Base-by-base conservation (phyloP, 2,797 vertebrate species). In the Malacoraja senta region DNA sequence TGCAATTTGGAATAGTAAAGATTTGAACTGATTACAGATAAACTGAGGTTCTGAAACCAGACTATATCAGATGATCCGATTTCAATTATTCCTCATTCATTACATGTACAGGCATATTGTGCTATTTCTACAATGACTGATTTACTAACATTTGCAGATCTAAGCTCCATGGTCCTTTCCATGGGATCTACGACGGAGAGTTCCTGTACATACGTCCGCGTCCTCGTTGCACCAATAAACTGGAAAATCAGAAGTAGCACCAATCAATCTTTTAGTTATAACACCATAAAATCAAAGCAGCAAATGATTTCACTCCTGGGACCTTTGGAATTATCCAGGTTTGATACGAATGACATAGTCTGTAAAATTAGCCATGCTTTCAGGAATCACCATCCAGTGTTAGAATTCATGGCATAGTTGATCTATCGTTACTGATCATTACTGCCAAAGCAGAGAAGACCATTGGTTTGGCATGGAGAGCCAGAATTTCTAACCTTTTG, bases 171-270 rank as follows among this genome's bases (percentile, higher is more conserved):
- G 1, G 95, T 97, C 93, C 97, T 98, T 94, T 97, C 94, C 94
- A 95, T 94, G 0, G 99, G 98, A 94, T 99, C 98, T 93, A 99
- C 98, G 44, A 99, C 94, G 0, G 99, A 99, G 93, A 98, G 98
- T 93, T 99, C 99, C 93, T 99, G 97, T 94, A 99, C 95, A 0
- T 99, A 99, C 0, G 98, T 99, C 95, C 96, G 98, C 7, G 98
- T 97, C 94, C 98, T 97, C 44, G 97, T 93, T 0, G 96, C 97
- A 61, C 99, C 99, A 1, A 99, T 99, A 91, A 99, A 96, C 99
- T 99, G 95, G 74, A 81, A 91, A 93, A 95, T 13, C 7, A 91
- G 74, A 72, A 44, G 19, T 63, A 68, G 61, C 1, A 53, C n/a
- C 76, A 80, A n/a, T 63, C 17, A 15, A 24, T 83, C 8, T 9